Percentiles rank a stretch among this genome's conserved stretches.
phyloP scores from a whole-genome alignment of 2,797 vertebrate species.

The Helostoma temminkii region DNA sequence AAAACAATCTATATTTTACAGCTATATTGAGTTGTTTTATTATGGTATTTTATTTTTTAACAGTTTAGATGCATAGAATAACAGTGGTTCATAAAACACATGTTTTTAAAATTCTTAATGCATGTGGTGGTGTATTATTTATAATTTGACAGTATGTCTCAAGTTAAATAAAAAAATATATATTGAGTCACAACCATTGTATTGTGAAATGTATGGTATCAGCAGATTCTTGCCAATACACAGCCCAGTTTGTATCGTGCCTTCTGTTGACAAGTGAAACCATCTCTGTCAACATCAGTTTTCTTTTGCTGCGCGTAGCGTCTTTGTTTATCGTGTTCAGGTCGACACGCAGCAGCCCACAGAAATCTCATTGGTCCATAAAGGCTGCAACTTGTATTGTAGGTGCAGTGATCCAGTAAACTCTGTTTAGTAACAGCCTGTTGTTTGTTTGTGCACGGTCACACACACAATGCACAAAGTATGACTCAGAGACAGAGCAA shows the following conservation, averaged over 20 bases:
- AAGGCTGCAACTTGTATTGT: constrained; percentile 58
- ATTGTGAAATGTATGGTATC: no score
- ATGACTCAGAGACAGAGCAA: constrained; percentile 46
- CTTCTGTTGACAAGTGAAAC: background rate
- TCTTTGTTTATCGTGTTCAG: constrained; percentile 1
- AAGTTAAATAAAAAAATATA: no score
- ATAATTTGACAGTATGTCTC: no score
- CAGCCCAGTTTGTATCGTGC: background rate
- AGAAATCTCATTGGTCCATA: constrained; percentile 39
- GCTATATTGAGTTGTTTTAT: no score
- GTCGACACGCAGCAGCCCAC: constrained; percentile 15
- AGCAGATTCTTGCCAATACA: no score
- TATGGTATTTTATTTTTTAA: no score
- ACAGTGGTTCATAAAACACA: no score
- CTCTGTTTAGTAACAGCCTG: constrained; percentile 63
- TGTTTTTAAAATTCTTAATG: no score
- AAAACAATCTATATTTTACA: no score
- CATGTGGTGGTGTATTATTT: no score
- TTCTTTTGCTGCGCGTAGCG: background rate
- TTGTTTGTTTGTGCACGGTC: constrained; percentile 53
- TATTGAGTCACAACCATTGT: no score
- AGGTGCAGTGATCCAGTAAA: constrained; percentile 54
- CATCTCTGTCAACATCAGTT: background rate
- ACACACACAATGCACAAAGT: constrained; percentile 47
- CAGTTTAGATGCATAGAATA: no score